A percentile compares a stretch with the other conserved stretches of the same genome.
These are phyloP conservation scores for Eupithecia subumbrata DNA, from an alignment of 2,888 invertebrate species.

Conservation along the genomic window DNA sequence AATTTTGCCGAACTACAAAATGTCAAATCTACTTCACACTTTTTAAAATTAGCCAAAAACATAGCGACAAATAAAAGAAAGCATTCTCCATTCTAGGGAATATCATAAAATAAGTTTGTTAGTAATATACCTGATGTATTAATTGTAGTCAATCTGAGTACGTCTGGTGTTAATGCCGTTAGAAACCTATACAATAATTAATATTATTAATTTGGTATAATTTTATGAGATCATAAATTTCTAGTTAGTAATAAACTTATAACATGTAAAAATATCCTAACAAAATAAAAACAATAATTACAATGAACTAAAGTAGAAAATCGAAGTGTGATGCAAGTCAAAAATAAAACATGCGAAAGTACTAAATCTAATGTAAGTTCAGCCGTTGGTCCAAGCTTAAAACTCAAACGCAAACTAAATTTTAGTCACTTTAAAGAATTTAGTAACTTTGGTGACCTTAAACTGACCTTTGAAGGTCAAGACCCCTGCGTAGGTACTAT, in stretches of 20 bases:
- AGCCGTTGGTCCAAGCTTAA: conserved; percentile 81
- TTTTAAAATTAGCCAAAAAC: conserved; percentile 55
- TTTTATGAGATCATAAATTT: not conserved
- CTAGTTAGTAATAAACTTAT: conserved; percentile 5
- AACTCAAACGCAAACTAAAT: conserved; percentile 49
- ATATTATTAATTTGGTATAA: conserved; percentile 27
- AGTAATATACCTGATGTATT: conserved; percentile 79
- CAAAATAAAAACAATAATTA: conserved; percentile 24
- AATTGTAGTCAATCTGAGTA: conserved; percentile 82
- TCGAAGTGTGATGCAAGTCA: conserved; percentile 27
- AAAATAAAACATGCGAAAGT: conserved; percentile 52
- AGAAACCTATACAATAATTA: conserved; percentile 78
- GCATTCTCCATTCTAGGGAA: conserved; percentile 75
- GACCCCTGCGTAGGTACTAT: conserved; percentile 68
- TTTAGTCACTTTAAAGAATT: conserved; percentile 49
- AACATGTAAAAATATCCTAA: conserved; percentile 28
- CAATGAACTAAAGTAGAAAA: conserved; percentile 20
- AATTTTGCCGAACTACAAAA: conserved; percentile 52
- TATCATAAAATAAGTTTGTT: conserved; percentile 55
- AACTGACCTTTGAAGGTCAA: conserved; percentile 64
- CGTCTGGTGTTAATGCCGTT: conserved; percentile 83
- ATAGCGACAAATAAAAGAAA: conserved; percentile 71
- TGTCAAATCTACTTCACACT: conserved; percentile 45
- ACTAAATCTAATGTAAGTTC: conserved; percentile 42
- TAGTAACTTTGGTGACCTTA: conserved; percentile 56